These are phyloP conservation scores for Morpho achilles DNA, from an alignment of 2,888 invertebrate genomes.

Conservation along the genomic window DNA sequence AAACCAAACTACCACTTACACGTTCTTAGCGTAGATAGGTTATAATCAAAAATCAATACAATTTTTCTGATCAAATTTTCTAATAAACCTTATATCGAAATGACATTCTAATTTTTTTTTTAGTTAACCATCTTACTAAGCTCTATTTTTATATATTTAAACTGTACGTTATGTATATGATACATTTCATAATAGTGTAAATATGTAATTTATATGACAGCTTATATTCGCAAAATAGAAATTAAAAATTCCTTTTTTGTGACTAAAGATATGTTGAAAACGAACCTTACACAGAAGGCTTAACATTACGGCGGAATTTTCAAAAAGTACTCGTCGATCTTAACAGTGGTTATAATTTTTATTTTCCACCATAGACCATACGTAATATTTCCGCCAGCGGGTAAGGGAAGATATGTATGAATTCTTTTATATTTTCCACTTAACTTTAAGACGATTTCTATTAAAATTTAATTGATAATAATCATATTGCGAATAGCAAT, in stretches of 20 bases:
- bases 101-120: slow-evolving; percentile 66
- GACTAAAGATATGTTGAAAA: slow-evolving; percentile 50
- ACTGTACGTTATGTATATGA: slow-evolving; percentile 72
- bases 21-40: slow-evolving; percentile 64
- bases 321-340: slow-evolving; percentile 5
- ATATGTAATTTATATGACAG: slow-evolving; percentile 66
- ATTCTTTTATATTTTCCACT: slow-evolving; percentile 20
- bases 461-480: slow-evolving; percentile 17
- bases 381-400: slow-evolving; percentile 9
- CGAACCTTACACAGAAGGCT: slow-evolving; percentile 13
- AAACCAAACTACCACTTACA: slow-evolving; percentile 73
- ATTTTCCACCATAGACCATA: slow-evolving; percentile 6
- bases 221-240: slow-evolving; percentile 53
- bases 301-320: slow-evolving; percentile 9
- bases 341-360: background rate
- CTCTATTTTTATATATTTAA: slow-evolving; percentile 69
- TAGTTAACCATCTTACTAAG: slow-evolving; percentile 74
- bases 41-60: slow-evolving; percentile 56
- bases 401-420: slow-evolving; percentile 24
- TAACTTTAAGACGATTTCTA: slow-evolving; percentile 18
- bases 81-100: slow-evolving; percentile 68
- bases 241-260: slow-evolving; percentile 44
- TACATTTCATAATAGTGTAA: slow-evolving; percentile 75
- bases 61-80: slow-evolving; percentile 66
- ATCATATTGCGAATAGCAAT: slow-evolving; percentile 19